phyloP scores from a whole-genome alignment of 2,797 vertebrate species.

The Harpagifer antarcticus region DNA sequence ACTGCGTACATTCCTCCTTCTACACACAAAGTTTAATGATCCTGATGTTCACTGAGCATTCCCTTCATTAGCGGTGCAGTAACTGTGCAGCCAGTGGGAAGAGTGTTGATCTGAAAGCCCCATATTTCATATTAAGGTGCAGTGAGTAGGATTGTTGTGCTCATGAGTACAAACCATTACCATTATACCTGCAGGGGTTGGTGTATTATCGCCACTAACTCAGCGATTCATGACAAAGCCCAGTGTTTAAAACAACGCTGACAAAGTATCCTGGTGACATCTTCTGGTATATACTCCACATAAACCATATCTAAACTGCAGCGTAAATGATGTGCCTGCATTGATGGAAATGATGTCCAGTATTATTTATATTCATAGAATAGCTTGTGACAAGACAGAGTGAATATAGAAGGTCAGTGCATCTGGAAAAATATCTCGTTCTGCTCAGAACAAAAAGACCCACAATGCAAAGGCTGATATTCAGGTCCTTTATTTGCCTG shows the following conservation, averaged over 20 bases:
- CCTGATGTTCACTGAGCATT: constrained; percentile 31
- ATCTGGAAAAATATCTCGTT: background rate
- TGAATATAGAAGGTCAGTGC: background rate
- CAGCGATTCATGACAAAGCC: constrained; percentile 20
- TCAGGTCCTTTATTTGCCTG: too few species aligned
- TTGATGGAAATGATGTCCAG: background rate
- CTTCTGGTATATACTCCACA: background rate
- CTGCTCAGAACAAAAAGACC: constrained; percentile 1
- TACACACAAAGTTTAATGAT: constrained; percentile 48
- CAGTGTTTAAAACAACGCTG: constrained; percentile 6
- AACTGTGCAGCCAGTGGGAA: constrained; percentile 40
- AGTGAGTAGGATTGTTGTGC: constrained; percentile 27
- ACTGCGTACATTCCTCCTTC: constrained; percentile 3
- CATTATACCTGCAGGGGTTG: constrained; percentile 31
- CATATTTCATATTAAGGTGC: constrained; percentile 45
- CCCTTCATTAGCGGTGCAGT: constrained; percentile 56
- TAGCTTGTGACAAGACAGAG: background rate
- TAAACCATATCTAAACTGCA: background rate
- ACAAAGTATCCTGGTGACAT: background rate
- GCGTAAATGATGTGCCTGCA: background rate
- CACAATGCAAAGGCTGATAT: too few species aligned
- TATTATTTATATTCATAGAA: constrained; percentile 1
- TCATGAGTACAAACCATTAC: constrained; percentile 42
- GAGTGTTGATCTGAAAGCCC: constrained; percentile 23
- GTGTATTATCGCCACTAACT: constrained; percentile 20